Conservation (phyloP, 2,888 invertebrate species). For the Idaea aversata region DNA sequence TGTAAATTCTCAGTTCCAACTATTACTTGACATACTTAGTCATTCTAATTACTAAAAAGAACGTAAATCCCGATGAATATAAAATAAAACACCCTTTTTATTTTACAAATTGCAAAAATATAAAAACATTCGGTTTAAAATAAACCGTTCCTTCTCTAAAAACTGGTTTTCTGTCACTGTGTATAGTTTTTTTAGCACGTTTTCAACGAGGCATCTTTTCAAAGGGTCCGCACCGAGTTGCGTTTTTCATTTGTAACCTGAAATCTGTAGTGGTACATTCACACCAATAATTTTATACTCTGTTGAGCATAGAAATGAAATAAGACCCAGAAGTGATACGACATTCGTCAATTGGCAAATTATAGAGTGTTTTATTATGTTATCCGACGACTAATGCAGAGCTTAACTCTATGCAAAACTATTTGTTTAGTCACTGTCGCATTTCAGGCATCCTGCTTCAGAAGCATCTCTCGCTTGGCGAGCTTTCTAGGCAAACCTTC, state of each 20-base stretch:
- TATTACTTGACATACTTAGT: too few relatives aligned
- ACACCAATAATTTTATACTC: slow-evolving; percentile 31
- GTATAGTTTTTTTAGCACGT: slow-evolving; percentile 49
- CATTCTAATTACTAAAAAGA: too few relatives aligned
- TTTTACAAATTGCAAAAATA: neutral
- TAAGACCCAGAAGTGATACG: too few relatives aligned
- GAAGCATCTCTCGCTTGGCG: too few relatives aligned
- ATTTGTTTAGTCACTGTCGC: too few relatives aligned
- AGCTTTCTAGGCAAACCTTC: too few relatives aligned
- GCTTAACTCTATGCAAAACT: too few relatives aligned
- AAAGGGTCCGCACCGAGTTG: slow-evolving; percentile 51
- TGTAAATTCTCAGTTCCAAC: too few relatives aligned
- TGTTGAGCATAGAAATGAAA: neutral
- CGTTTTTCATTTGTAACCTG: slow-evolving; percentile 69
- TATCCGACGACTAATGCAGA: too few relatives aligned
- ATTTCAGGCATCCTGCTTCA: too few relatives aligned
- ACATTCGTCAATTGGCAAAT: too few relatives aligned
- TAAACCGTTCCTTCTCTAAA: slow-evolving; percentile 46
- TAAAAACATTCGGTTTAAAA: slow-evolving; percentile 12
- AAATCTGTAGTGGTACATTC: slow-evolving; percentile 47
- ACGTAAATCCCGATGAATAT: neutral
- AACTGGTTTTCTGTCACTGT: slow-evolving; percentile 54
- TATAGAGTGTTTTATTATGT: too few relatives aligned
- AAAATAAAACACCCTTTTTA: neutral
- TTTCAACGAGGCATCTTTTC: slow-evolving; percentile 57